Evolutionary conservation across 2,888 invertebrate genomes (phyloP).

Genomic region (Falcaria lacertinaria): DNA sequence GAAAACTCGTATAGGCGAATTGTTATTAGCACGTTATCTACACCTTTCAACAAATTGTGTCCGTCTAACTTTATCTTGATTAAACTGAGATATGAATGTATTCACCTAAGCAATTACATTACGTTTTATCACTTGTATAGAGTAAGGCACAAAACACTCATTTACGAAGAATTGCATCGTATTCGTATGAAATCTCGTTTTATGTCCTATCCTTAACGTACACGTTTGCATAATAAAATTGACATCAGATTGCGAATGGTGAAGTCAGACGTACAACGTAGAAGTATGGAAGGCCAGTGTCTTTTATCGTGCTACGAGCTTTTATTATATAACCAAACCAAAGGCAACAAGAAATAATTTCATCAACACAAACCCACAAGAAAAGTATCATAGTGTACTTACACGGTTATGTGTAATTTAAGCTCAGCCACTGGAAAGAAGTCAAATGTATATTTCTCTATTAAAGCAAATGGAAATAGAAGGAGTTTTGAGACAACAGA

Average conservation of each 20-base stretch:
- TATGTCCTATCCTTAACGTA: neutral
- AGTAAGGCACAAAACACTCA: neutral
- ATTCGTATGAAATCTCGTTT: neutral
- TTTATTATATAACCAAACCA: too few species aligned
- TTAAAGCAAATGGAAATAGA: neutral
- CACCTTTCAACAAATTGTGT: too few species aligned
- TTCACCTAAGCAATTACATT: neutral
- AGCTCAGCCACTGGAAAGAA: too few species aligned
- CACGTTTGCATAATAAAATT: neutral
- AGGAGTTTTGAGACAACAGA: neutral
- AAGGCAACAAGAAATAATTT: too few species aligned
- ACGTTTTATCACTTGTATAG: neutral
- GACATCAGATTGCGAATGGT: neutral
- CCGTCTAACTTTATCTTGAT: too few species aligned
- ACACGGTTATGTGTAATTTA: too few species aligned
- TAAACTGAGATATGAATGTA: neutral
- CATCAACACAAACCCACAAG: too few species aligned
- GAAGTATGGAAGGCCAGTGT: neutral
- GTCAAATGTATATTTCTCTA: neutral
- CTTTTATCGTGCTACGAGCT: too few species aligned
- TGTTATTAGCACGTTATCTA: too few species aligned
- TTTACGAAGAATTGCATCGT: neutral
- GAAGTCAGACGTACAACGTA: neutral
- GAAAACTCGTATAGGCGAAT: too few species aligned
- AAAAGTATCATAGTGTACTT: too few species aligned